A percentile compares a stretch with the other conserved stretches of the same genome.
Conservation (phyloP, 2,888 invertebrate genomes). For the Idaea biselata region DNA sequence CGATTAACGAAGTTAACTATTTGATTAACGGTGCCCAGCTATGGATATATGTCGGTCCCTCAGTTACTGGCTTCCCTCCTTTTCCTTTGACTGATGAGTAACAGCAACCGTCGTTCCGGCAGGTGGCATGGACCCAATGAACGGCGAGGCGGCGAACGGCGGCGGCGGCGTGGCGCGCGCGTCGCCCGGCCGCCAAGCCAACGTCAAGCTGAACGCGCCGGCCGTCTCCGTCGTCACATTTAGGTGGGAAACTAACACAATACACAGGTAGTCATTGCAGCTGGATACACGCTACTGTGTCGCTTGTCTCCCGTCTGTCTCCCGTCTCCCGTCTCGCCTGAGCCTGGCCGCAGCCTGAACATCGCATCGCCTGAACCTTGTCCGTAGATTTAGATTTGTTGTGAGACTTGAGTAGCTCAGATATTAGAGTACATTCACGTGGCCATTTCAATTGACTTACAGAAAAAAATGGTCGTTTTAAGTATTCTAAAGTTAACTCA, state of each 20-base stretch:
- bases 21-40: too few relatives aligned
- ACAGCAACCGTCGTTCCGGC: neutral
- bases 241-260: slow-evolving; percentile 90
- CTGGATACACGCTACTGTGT: slow-evolving; percentile 83
- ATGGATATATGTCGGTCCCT: too few relatives aligned
- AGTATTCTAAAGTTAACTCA: too few relatives aligned
- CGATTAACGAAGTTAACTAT: too few relatives aligned
- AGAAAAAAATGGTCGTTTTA: neutral
- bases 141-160: slow-evolving; percentile 45
- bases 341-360: neutral
- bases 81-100: too few relatives aligned
- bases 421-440: too few relatives aligned
- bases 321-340: neutral
- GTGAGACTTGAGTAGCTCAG: too few relatives aligned
- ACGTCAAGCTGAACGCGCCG: slow-evolving; percentile 82
- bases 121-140: slow-evolving; percentile 37
- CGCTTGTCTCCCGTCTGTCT: neutral
- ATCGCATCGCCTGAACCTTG: slow-evolving; percentile 7
- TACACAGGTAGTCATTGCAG: slow-evolving; percentile 73
- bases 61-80: too few relatives aligned
- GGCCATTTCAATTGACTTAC: too few relatives aligned
- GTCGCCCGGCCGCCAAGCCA: slow-evolving; percentile 69
- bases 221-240: slow-evolving; percentile 94
- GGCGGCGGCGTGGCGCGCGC: slow-evolving; percentile 47
- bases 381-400: neutral